These are phyloP conservation scores for Peromyscus melanophrys DNA, from an alignment of 2,797 vertebrate genomes.

Conservation along the genomic window DNA sequence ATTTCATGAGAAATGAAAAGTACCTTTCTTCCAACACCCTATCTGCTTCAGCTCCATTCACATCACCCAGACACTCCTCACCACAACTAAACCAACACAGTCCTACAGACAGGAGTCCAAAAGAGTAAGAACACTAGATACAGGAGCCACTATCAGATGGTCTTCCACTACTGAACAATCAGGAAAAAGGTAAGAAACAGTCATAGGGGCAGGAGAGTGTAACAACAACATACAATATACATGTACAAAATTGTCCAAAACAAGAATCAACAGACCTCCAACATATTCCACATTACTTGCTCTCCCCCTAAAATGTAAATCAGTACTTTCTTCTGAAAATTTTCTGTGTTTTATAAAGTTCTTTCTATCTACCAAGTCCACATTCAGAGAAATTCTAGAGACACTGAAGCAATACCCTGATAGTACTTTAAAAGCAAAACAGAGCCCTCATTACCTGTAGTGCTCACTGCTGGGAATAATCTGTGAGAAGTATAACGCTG, in stretches of 20 bases:
- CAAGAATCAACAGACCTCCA: not conserved
- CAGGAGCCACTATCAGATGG: not conserved
- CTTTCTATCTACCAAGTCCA: not conserved
- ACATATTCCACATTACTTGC: not conserved
- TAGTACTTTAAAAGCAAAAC: not conserved
- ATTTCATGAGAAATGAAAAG: constrained; percentile 63
- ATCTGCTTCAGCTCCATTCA: not conserved
- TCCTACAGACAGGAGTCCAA: not conserved
- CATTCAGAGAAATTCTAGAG: not conserved
- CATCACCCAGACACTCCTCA: not conserved
- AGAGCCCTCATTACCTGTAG: constrained; percentile 92
- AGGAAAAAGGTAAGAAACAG: not conserved
- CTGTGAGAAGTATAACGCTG: constrained; percentile 95
- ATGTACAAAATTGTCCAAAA: not conserved
- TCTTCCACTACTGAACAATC: not conserved
- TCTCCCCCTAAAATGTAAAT: not conserved
- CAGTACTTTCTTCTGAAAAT: not conserved
- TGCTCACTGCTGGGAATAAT: constrained; percentile 89
- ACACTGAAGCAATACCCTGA: not conserved
- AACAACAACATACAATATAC: not conserved
- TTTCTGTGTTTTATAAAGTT: not conserved
- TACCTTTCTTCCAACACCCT: not conserved
- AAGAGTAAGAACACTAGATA: not conserved
- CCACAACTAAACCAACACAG: not conserved
- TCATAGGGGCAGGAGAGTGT: not conserved